These are phyloP conservation scores for Leistus spinibarbis DNA, from an alignment of 2,888 invertebrate species.

Conservation along the genomic window DNA sequence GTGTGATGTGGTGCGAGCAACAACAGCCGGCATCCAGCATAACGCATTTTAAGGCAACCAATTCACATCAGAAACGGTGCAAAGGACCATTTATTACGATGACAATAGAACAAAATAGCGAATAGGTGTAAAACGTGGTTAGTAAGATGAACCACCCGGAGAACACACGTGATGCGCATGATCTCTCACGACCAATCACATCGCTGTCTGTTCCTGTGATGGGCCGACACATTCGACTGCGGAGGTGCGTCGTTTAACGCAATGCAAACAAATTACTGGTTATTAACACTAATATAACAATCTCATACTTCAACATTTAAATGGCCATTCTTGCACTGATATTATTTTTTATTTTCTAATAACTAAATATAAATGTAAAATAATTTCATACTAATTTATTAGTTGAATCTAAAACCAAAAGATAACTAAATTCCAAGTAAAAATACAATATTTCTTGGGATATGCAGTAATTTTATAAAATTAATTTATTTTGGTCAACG, in stretches of 20 bases:
- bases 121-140: slow-evolving; percentile 49
- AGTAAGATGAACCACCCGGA: slow-evolving; percentile 45
- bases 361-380: not conserved
- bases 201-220: not conserved
- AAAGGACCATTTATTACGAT: slow-evolving; percentile 52
- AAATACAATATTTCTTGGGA: too few relatives aligned
- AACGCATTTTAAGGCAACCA: slow-evolving; percentile 49
- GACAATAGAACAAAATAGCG: slow-evolving; percentile 52
- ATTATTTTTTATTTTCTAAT: not conserved
- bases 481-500: too few relatives aligned
- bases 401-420: too few relatives aligned
- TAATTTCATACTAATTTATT: not conserved
- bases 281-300: not conserved
- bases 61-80: slow-evolving; percentile 47
- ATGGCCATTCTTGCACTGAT: not conserved
- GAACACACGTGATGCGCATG: slow-evolving; percentile 45
- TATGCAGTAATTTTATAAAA: too few relatives aligned
- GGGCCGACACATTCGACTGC: not conserved
- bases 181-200: slow-evolving; percentile 30
- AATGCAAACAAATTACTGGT: not conserved
- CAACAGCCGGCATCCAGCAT: slow-evolving; percentile 42
- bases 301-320: not conserved
- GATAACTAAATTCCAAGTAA: too few relatives aligned
- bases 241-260: not conserved
- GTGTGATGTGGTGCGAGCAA: not conserved